Evolutionary conservation across 2,113 vertebrate genomes (phyloP).

Genomic region (Anguilla rostrata): DNA sequence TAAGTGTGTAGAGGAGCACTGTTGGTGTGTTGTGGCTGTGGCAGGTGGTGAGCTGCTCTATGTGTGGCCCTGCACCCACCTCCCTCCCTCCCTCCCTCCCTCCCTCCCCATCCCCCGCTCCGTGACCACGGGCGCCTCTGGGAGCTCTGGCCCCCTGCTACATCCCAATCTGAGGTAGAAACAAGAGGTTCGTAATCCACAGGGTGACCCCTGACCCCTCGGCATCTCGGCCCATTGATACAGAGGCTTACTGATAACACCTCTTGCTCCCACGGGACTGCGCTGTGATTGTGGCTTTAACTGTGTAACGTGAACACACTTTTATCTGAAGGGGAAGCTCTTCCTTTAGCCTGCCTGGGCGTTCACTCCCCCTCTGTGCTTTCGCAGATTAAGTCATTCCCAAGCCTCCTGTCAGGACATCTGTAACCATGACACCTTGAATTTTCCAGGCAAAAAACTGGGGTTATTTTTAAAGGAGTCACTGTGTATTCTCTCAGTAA

Average conservation of each 20-base stretch:
- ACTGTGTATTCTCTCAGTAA: neutral
- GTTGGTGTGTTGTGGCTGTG: neutral
- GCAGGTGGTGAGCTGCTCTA: neutral
- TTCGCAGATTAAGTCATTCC: neutral
- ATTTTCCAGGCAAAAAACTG: neutral
- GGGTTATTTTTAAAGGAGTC: constrained; percentile 19
- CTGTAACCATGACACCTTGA: neutral
- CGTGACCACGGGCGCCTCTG: neutral
- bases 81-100: too few species aligned
- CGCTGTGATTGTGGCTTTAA: neutral
- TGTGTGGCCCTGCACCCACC: neutral
- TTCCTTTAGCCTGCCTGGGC: neutral
- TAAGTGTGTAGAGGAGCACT: neutral
- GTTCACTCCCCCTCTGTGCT: neutral
- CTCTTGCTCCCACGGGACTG: neutral
- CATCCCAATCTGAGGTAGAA: neutral
- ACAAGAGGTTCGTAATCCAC: neutral
- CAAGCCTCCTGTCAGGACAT: neutral
- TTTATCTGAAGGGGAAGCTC: neutral
- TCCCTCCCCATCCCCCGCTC: neutral
- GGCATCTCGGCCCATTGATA: neutral
- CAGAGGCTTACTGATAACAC: neutral
- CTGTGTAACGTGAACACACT: neutral
- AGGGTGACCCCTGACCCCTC: neutral
- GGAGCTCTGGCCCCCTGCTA: neutral